Conservation (phyloP, 1,140 invertebrate species). For the Cyclargus thomasi region DNA sequence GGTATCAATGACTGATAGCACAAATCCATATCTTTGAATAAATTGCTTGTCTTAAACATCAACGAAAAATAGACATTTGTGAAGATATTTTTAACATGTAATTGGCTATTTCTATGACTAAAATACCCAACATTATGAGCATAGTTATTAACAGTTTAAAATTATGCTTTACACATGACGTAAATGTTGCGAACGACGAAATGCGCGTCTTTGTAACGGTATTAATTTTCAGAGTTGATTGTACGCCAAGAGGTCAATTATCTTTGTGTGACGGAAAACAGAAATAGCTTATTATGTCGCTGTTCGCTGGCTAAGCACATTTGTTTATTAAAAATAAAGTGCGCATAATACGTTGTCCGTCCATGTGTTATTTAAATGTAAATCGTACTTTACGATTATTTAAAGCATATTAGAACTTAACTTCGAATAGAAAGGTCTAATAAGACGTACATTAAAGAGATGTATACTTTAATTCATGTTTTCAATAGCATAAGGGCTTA, state of each 20-base stretch:
- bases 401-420: background rate
- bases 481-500: background rate
- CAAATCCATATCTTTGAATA: background rate
- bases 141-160: background rate
- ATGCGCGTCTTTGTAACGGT: constrained; percentile 15
- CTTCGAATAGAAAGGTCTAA: background rate
- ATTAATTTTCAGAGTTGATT: constrained; percentile 16
- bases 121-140: background rate
- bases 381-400: background rate
- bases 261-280: constrained; percentile 4
- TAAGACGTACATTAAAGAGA: background rate
- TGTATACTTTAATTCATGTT: background rate
- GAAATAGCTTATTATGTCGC: constrained; percentile 2
- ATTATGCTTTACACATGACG: background rate
- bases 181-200: background rate
- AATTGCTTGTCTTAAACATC: no score
- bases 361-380: background rate
- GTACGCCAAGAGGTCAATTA: constrained; percentile 15
- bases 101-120: background rate
- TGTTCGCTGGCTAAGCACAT: background rate
- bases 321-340: background rate
- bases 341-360: background rate
- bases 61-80: no score
- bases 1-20: background rate
- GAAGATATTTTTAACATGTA: no score